Percentiles rank a stretch among this genome's conserved stretches.
Conservation (phyloP, 1,140 invertebrate species). For the Phymastichus coffea region DNA sequence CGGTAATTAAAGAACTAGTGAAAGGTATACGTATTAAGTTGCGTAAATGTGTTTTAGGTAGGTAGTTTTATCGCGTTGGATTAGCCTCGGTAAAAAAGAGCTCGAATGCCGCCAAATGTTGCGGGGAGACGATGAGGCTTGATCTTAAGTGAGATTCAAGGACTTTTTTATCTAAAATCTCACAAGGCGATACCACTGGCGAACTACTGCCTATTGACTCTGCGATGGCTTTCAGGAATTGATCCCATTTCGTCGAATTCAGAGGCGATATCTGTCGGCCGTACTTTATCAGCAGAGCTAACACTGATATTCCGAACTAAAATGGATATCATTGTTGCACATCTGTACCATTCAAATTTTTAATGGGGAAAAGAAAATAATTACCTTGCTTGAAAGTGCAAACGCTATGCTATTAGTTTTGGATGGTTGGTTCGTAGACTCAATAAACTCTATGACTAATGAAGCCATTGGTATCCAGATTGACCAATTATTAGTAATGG, state of each 20-base stretch:
- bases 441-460: conserved; percentile 44
- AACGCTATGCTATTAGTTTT: conserved; percentile 50
- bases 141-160: conserved; percentile 47
- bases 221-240: conserved; percentile 42
- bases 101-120: conserved; percentile 45
- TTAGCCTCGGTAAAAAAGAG: conserved; percentile 49
- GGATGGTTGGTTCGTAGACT: conserved; percentile 40
- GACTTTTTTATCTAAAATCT: conserved; percentile 45
- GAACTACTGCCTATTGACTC: conserved; percentile 39
- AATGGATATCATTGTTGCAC: conserved; percentile 26
- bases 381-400: conserved; percentile 51
- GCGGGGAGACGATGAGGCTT: conserved; percentile 40
- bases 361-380: too few relatives aligned
- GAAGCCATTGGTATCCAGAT: too few relatives aligned
- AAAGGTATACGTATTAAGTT: too few relatives aligned
- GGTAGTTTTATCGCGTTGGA: conserved; percentile 44
- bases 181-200: conserved; percentile 44
- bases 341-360: conserved; percentile 8
- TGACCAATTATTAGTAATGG: conserved; percentile 31
- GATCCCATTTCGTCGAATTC: conserved; percentile 41
- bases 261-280: conserved; percentile 41
- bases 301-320: conserved; percentile 53
- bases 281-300: conserved; percentile 48
- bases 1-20: too few relatives aligned
- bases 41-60: too few relatives aligned